Evolutionary conservation across 2,888 invertebrate genomes (phyloP).

Genomic region (Scaptomyza reducta): DNA sequence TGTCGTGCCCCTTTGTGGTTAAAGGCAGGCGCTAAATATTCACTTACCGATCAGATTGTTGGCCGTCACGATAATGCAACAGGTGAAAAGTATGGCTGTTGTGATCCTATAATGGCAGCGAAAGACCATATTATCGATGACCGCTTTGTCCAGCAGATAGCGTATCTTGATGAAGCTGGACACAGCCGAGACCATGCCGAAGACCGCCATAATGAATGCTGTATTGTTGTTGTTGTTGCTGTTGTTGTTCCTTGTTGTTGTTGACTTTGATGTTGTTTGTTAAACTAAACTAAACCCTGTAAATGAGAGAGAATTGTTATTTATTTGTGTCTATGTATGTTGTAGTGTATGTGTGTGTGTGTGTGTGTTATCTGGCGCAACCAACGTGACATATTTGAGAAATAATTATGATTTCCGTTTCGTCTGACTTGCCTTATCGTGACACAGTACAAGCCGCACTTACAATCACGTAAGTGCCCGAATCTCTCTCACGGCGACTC

Average conservation of each 20-base stretch:
- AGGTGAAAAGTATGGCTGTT: constrained; percentile 92
- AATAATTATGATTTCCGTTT: constrained; percentile 61
- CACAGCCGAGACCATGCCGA: constrained; percentile 93
- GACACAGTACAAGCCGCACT: constrained; percentile 65
- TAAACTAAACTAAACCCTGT: constrained; percentile 55
- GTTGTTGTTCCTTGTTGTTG: constrained; percentile 38
- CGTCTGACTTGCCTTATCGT: constrained; percentile 59
- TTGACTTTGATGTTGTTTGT: constrained; percentile 31
- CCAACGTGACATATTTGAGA: constrained; percentile 61
- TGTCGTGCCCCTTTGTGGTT: constrained; percentile 9
- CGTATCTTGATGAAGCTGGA: constrained; percentile 96
- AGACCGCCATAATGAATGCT: constrained; percentile 88
- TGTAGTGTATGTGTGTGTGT: constrained; percentile 11
- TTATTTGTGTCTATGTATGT: constrained; percentile 18
- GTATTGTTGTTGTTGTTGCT: constrained; percentile 36
- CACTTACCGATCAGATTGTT: constrained; percentile 94
- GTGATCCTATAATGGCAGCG: constrained; percentile 95
- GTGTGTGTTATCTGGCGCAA: constrained; percentile 60
- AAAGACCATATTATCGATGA: constrained; percentile 95
- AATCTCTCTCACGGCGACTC: constrained; percentile 23
- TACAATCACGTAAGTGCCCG: constrained; percentile 74
- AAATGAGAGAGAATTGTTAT: constrained; percentile 25
- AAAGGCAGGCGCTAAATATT: constrained; percentile 28
- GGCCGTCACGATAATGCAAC: constrained; percentile 94
- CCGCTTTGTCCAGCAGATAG: constrained; percentile 93